Conservation (phyloP, 2,888 invertebrate genomes). For the Parochlus steinenii region DNA sequence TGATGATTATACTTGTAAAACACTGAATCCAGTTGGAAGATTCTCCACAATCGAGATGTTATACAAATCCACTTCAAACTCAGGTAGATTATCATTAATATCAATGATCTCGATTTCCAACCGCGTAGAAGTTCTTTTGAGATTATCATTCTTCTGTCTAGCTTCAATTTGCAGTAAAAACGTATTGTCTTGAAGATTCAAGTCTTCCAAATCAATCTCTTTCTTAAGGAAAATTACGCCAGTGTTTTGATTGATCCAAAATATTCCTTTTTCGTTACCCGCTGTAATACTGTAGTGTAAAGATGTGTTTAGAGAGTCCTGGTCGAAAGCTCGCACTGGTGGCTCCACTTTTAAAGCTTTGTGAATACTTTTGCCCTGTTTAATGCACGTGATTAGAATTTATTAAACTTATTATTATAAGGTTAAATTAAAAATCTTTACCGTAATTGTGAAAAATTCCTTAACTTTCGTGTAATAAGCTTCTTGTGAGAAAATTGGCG, state of each 20-base stretch:
- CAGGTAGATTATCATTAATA: conserved; percentile 69
- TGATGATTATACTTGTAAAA: too few relatives aligned
- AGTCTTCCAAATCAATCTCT: conserved; percentile 67
- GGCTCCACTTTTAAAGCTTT: conserved; percentile 51
- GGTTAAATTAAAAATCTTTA: conserved; percentile 29
- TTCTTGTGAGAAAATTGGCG: conserved; percentile 65
- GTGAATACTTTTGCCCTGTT: conserved; percentile 53
- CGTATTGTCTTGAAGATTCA: conserved; percentile 52
- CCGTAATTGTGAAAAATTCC: conserved; percentile 68
- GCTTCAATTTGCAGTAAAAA: conserved; percentile 65
- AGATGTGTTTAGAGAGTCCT: conserved; percentile 60
- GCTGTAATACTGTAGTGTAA: conserved; percentile 63
- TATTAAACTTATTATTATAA: not conserved
- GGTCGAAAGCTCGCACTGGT: conserved; percentile 61
- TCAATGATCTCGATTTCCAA: conserved; percentile 59
- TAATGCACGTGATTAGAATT: too few relatives aligned
- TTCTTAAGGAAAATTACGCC: conserved; percentile 60
- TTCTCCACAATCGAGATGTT: conserved; percentile 88
- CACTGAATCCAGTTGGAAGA: conserved; percentile 55
- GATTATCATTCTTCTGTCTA: conserved; percentile 57
- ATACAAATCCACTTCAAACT: conserved; percentile 77
- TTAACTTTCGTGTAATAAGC: conserved; percentile 63
- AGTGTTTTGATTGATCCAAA: conserved; percentile 55
- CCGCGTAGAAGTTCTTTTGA: conserved; percentile 55
- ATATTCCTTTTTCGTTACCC: conserved; percentile 62